Percentiles rank a stretch among this genome's conserved stretches.
These are phyloP conservation scores for Drosophila mayri DNA, from an alignment of 1,140 invertebrate species.

Conservation along the genomic window DNA sequence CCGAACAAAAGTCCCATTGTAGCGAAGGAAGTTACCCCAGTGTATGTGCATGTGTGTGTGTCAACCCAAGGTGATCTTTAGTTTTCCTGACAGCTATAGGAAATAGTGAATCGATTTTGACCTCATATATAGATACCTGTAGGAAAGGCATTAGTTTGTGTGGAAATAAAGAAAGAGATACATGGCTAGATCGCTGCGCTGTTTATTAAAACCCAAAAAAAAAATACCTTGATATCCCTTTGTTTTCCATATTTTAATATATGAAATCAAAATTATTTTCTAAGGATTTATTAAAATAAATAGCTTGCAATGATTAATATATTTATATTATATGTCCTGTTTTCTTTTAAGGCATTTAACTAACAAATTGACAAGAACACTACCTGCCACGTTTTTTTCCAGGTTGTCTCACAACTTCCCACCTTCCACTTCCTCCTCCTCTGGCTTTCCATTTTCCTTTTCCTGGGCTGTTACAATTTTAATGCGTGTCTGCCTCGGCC, in stretches of 20 bases:
- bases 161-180: neutral
- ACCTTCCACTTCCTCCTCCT: neutral
- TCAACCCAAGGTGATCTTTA: constrained; percentile 29
- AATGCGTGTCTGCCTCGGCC: constrained; percentile 54
- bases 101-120: neutral
- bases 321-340: neutral
- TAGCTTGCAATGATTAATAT: neutral
- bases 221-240: neutral
- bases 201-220: neutral
- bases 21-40: constrained; percentile 59
- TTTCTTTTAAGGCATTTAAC: neutral
- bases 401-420: constrained; percentile 30
- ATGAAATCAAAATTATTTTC: neutral
- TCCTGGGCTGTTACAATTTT: constrained; percentile 68
- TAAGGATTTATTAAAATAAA: too few relatives aligned
- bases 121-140: neutral
- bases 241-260: neutral
- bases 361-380: neutral
- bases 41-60: constrained; percentile 57
- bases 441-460: constrained; percentile 22
- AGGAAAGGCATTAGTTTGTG: neutral
- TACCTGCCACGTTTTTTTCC: constrained; percentile 21
- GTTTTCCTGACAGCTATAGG: constrained; percentile 9
- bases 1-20: constrained; percentile 68
- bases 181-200: neutral